Percentiles rank a stretch among this genome's conserved stretches.
Conservation (phyloP, 2,888 invertebrate genomes). For the Elgonia sp. region DNA sequence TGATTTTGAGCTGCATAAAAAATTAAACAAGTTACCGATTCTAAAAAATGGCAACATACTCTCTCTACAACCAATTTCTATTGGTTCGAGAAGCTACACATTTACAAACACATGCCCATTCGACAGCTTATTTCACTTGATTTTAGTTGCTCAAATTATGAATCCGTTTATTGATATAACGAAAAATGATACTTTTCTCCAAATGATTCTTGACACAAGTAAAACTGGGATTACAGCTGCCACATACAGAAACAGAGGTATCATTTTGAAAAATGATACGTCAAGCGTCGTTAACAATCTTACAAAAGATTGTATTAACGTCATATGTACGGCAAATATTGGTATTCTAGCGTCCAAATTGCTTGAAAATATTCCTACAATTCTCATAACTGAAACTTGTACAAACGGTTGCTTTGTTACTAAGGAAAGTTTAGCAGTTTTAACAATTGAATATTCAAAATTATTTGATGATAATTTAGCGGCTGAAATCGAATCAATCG, state of each 20-base stretch:
- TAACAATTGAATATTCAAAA: too few species aligned
- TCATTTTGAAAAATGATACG: not conserved
- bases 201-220: not conserved
- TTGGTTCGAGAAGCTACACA: too few species aligned
- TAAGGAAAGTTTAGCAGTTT: not conserved
- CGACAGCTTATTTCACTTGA: too few species aligned
- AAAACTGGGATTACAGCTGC: not conserved
- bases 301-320: not conserved
- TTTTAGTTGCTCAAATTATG: too few species aligned
- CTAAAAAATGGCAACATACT: too few species aligned
- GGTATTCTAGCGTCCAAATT: not conserved
- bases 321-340: slow-evolving; percentile 18
- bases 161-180: too few species aligned
- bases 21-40: too few species aligned
- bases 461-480: too few species aligned
- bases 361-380: not conserved
- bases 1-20: too few species aligned
- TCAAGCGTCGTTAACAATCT: not conserved
- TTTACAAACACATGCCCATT: too few species aligned
- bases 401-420: not conserved
- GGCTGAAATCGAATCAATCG: not conserved
- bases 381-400: not conserved
- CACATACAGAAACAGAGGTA: not conserved
- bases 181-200: not conserved
- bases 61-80: too few species aligned